Evolutionary conservation across 2,113 vertebrate genomes (phyloP), one percentile per base, ranked within the genome.

Genomic region (Uropsilus gracilis): DNA sequence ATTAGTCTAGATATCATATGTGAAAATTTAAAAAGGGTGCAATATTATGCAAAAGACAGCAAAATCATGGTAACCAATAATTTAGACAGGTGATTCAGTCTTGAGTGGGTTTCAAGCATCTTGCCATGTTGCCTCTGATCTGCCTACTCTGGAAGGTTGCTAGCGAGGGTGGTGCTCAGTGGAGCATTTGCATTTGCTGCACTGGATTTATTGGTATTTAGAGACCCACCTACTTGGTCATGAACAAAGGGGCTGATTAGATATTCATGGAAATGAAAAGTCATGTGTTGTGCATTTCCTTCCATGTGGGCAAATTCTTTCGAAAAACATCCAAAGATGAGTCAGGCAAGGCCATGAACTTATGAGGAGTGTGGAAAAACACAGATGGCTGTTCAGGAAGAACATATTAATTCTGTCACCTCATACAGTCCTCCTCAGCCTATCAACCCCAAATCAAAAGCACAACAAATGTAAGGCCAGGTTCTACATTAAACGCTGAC

Each of bases 231-330:
- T 78, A 82, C 59, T 86, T 86, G 83, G 69, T 71, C 11, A 42
- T 72, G 80, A 97, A 93, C 89, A 93, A 89, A 91, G 16, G 44
- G 57, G 22, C 39, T 89, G 28, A 78, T 83, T 89, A 80, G 83
- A 53, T 91, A 93, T 81, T 95, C 5, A 8, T 32, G 75, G 76
- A 94, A 92, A 75, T 95, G 86, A 86, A 90, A 93, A 53, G 50
- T 39, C 57, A 91, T 61, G 24, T 55, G 59, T 26, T n/a, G 20
- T 4, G 26, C 39, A 44, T 76, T 82, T 93, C 73, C 78, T 87
- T 72, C 53, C 42, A 91, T 26, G 32, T 64, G 71, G 46, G 61
- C 73, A 97, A 76, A 22, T 87, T 96, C 55, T 86, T 39, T n/a
- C 18, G 34, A 69, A 86, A 93, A 93, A 55, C 20, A 78, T 0